phyloP scores from a whole-genome alignment of 2,113 vertebrate genomes.

The Passer montanus region DNA sequence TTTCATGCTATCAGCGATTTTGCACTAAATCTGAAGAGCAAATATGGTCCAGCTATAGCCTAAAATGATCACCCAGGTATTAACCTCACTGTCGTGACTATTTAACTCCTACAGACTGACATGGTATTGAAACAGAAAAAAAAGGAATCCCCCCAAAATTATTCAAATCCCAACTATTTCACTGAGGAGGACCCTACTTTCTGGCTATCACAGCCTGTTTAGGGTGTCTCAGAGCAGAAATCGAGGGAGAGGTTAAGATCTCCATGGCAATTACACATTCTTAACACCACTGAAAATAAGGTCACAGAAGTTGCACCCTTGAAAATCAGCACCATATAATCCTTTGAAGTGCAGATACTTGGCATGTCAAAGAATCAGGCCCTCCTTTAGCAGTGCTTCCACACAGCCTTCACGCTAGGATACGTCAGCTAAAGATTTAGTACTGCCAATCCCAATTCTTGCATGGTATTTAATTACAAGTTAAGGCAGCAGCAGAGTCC shows the following conservation, averaged over 20 bases:
- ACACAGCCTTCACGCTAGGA: fast-evolving
- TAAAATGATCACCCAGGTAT: not conserved
- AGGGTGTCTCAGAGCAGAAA: not conserved
- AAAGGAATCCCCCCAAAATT: not conserved
- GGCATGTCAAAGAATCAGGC: not conserved
- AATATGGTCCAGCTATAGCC: not conserved
- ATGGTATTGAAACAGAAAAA: not conserved
- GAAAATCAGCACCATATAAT: not conserved
- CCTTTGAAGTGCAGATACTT: not conserved
- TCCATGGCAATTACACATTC: fast-evolving
- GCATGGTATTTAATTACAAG: not conserved
- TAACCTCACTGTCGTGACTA: not conserved
- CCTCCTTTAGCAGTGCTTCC: not conserved
- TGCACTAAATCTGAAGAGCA: not conserved
- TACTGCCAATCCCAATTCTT: not conserved
- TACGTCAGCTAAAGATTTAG: not conserved
- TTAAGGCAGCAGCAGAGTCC: not conserved
- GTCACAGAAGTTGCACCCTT: not conserved
- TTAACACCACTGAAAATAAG: not conserved
- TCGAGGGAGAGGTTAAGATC: not conserved
- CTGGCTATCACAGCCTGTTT: not conserved
- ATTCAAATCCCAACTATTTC: not conserved
- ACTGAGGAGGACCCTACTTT: not conserved
- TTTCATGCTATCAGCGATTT: not conserved
- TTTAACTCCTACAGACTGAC: not conserved